Percentiles rank a stretch among this genome's conserved stretches.
Conservation (phyloP, 2,888 invertebrate species). For the Clepsis dumicolana region DNA sequence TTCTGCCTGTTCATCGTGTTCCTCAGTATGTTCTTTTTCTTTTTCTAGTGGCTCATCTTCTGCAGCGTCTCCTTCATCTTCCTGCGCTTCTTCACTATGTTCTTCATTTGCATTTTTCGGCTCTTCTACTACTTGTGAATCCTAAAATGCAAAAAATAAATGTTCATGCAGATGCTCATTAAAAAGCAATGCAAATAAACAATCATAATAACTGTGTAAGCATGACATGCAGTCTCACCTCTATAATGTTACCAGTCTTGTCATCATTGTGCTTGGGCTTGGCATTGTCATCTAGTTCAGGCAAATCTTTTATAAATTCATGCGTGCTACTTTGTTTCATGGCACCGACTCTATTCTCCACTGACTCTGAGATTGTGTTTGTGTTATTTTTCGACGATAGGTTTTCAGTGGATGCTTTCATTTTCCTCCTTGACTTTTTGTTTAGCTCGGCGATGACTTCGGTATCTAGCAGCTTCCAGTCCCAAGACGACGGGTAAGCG, state of each 20-base stretch:
- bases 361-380: conserved; percentile 72
- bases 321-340: conserved; percentile 81
- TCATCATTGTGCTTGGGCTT: conserved; percentile 50
- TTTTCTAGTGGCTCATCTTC: conserved; percentile 31
- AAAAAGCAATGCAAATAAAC: conserved; percentile 80
- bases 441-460: conserved; percentile 76
- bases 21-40: conserved; percentile 27
- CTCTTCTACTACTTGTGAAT: conserved; percentile 57
- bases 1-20: conserved; percentile 12
- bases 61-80: conserved; percentile 15
- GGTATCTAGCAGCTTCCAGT: conserved; percentile 89
- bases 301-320: conserved; percentile 76
- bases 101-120: conserved; percentile 44
- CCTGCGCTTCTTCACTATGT: conserved; percentile 28
- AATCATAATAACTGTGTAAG: conserved; percentile 61
- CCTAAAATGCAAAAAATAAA: conserved; percentile 77
- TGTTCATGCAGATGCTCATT: conserved; percentile 77
- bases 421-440: conserved; percentile 75
- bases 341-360: conserved; percentile 60
- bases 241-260: conserved; percentile 57
- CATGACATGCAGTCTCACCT: conserved; percentile 74
- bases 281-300: conserved; percentile 71
- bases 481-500: conserved; percentile 89
- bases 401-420: conserved; percentile 75
- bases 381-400: conserved; percentile 80